Evolutionary conservation across 1,140 invertebrate species (phyloP), one percentile per base, ranked within the genome.

Genomic region (Asbolus verrucosus): DNA sequence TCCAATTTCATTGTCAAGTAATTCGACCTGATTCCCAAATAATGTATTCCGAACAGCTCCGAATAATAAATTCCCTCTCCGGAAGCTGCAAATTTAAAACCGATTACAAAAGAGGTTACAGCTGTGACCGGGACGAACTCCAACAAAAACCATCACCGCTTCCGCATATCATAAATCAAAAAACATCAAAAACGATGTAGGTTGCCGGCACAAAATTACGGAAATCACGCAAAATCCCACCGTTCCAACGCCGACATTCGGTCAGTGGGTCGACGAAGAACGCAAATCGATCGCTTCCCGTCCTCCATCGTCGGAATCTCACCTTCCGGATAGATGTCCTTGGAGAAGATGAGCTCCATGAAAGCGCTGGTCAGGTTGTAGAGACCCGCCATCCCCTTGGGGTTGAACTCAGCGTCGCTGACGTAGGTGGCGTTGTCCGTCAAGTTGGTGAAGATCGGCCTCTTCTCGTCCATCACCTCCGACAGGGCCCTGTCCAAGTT

Each of bases 361-460:
- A 88, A 87, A 70, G 81, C 76, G 70, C 82, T 84, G 15, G 86
- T 88, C 36, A 87, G 79, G 73, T 86, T 86, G 80, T 88, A 88
- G 11, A 88, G 80, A 70, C 86, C 85, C 16, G 82, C 83, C 86
- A 88, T 87, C 38, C 86, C 86, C 70, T 80, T 83, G 3, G 86
- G 81, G 69, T 87, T 82, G 76, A 86, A 87, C 60, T 80, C 79
- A 6, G 82, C 81, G n/a, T 72, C 30, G 31, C 50, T 69, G n/a
- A 65, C 50, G 50, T 81, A 81, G 1, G 68, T 69, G 0, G 70
- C 78, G 31, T 79, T 81, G 63, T 77, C 80, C 65, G 82, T 81
- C 41, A 83, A 72, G 6, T 75, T 73, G 0, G 81, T 82, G 72
- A 84, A 87, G n/a, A 74, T 78, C 19, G 85, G 77, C 6, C 80